Evolutionary conservation across 1,140 invertebrate species (phyloP).

Genomic region (Geopemphigus sp.): DNA sequence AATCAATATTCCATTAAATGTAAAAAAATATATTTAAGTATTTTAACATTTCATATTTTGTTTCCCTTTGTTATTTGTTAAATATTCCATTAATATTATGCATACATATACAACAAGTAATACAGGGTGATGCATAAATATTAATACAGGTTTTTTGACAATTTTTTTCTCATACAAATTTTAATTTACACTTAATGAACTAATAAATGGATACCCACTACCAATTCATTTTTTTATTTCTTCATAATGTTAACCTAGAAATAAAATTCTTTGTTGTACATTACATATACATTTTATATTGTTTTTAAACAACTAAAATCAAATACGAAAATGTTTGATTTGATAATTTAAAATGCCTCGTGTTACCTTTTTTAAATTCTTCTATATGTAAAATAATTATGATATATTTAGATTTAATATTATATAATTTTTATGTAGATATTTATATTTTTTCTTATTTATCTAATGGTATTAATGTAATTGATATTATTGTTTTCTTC

Average conservation of each 20-base stretch:
- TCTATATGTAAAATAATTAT: slow-evolving; percentile 31
- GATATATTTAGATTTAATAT: slow-evolving; percentile 34
- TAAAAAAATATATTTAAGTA: slow-evolving; percentile 10
- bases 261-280: not conserved
- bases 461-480: slow-evolving; percentile 23
- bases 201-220: not conserved
- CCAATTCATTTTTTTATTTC: not conserved
- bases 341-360: not conserved
- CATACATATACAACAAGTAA: not conserved
- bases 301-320: not conserved
- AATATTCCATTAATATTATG: not conserved
- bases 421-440: slow-evolving; percentile 41
- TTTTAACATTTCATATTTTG: slow-evolving; percentile 4
- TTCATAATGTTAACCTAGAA: not conserved
- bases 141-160: slow-evolving; percentile 19
- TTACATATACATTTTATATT: slow-evolving; percentile 1
- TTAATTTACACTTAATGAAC: not conserved
- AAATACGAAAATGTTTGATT: not conserved
- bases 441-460: slow-evolving; percentile 37
- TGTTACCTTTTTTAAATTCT: not conserved
- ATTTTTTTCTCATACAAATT: not conserved
- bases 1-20: slow-evolving; percentile 32
- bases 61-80: slow-evolving; percentile 21
- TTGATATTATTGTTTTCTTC: slow-evolving; percentile 8
- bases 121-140: slow-evolving; percentile 25